Base-by-base conservation (phyloP, 2,888 invertebrate genomes). In the Eurytoma adleriae region DNA sequence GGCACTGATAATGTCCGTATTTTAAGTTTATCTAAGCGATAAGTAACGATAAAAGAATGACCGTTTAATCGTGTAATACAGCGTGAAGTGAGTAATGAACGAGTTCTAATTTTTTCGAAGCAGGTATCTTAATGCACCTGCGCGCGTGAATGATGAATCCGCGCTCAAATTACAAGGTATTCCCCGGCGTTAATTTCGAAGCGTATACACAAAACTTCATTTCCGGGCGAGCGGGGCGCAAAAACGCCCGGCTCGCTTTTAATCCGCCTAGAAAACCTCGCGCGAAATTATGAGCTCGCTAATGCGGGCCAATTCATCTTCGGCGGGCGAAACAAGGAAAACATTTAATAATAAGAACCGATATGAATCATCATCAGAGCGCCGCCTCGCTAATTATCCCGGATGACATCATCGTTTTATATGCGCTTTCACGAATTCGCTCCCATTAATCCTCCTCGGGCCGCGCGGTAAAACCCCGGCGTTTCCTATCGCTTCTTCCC, bases 391-490 rank as follows among this genome's bases (percentile, higher is more conserved):
- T 79, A 74, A 74, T 79, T 79, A 79, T 64, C 69, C 64, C 1
- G 48, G 24, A 78, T 79, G 79, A 79, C 73, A 67, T 69, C 62
- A 62, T 74, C 54, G 52, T 24, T 79, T 74, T 71, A 18, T 50
- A 16, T n/a, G 30, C 27, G 59, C 20, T 27, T 50, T 40, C 27
- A 7, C 48, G 71, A 62, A 59, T 71, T 59, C 30, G 24, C 70
- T 66, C 40, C 40, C 70, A 20, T 70, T 64, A 70, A 64, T 54
- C 50, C 48, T 4, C 10, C 24, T 7, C 5, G 40, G 40, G 4
- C 40, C 7, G 20, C n/a, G 24, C 40, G 61, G 7, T 16, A 30
- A 52, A n/a, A 40, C 52, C n/a, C 27, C 40, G 40, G 4, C 48
- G 16, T 27, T 67, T 69, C 30, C 40, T 3, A 40, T 20, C 48